These are phyloP conservation scores for Sclerurus mexicanus DNA, from an alignment of 2,113 vertebrate species.

Conservation along the genomic window DNA sequence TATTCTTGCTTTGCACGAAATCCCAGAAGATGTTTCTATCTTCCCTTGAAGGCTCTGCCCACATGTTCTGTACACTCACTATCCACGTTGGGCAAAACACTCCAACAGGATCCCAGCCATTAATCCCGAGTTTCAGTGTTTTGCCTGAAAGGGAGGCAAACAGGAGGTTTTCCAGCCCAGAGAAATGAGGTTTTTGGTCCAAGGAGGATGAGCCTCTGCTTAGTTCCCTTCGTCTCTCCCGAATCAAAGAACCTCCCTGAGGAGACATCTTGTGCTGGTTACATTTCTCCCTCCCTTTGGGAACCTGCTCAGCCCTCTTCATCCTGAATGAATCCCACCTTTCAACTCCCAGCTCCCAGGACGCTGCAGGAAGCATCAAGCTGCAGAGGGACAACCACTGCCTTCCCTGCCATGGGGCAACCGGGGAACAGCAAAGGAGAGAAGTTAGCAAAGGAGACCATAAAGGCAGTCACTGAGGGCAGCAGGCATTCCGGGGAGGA, in stretches of 20 bases:
- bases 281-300: not conserved
- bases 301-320: not conserved
- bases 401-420: not conserved
- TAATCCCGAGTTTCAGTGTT: not conserved
- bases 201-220: not conserved
- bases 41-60: not conserved
- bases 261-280: not conserved
- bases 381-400: not conserved
- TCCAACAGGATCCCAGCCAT: not conserved
- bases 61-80: not conserved
- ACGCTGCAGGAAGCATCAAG: not conserved
- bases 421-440: not conserved
- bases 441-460: not conserved
- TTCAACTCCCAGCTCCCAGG: constrained; percentile 10
- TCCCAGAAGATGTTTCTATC: not conserved
- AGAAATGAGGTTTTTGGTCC: not conserved
- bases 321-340: constrained; percentile 1
- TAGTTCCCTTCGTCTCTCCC: not conserved
- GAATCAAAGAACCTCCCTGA: constrained; percentile 27
- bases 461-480: not conserved
- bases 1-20: not conserved
- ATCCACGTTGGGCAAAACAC: not conserved
- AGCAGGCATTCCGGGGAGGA: not conserved
- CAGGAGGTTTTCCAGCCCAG: not conserved
- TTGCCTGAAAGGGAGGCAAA: constrained; percentile 11